These are phyloP conservation scores for Paelopatides confundens DNA, from an alignment of 53 echinoderm and acorn worm genomes.

Conservation along the genomic window DNA sequence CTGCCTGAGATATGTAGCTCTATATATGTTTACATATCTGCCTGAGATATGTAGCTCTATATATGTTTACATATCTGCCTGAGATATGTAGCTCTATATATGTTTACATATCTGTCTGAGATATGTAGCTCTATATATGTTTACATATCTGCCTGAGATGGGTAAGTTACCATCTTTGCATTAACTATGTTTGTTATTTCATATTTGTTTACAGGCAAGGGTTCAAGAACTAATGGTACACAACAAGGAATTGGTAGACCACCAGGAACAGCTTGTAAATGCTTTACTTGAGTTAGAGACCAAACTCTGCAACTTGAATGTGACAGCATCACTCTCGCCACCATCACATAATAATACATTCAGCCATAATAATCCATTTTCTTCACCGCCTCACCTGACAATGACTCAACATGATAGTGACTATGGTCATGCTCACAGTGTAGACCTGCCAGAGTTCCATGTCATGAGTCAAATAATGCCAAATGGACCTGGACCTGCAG, in stretches of 20 bases:
- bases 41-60: too few relatives aligned
- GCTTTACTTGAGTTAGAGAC: conserved; percentile 91
- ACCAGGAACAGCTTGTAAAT: conserved; percentile 87
- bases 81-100: too few relatives aligned
- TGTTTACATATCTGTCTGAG: too few relatives aligned
- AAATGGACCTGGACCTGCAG: conserved; percentile 60
- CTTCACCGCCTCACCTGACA: conserved; percentile 69
- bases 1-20: too few relatives aligned
- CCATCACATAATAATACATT: conserved; percentile 39
- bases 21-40: too few relatives aligned
- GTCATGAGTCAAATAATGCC: conserved; percentile 72
- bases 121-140: too few relatives aligned
- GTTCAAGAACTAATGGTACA: conserved; percentile 94
- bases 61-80: too few relatives aligned
- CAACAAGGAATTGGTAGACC: conserved; percentile 88
- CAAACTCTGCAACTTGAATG: conserved; percentile 61
- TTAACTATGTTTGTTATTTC: not conserved
- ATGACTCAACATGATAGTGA: conserved; percentile 41
- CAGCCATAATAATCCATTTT: conserved; percentile 91
- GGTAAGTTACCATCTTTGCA: not conserved
- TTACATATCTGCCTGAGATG: too few relatives aligned
- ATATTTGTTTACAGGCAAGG: conserved; percentile 71
- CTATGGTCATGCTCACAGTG: conserved; percentile 40
- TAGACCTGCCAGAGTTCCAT: conserved; percentile 88
- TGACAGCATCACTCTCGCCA: conserved; percentile 39